Evolutionary conservation across 2,113 vertebrate genomes (phyloP).

Genomic region (Anolis carolinensis): DNA sequence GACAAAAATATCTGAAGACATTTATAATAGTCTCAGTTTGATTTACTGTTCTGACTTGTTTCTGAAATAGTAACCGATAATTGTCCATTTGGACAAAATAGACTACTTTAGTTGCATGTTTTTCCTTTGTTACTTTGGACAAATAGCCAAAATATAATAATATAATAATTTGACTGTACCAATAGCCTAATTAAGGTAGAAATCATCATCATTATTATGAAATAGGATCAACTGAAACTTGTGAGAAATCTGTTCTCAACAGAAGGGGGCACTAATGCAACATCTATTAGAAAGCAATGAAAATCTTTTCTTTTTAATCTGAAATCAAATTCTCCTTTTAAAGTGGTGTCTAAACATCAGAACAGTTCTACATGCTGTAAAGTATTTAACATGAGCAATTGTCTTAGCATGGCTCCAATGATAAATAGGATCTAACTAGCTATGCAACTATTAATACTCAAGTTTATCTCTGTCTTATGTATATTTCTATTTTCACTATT

Average conservation of each 20-base stretch:
- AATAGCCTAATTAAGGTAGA: background rate
- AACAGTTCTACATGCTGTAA: background rate
- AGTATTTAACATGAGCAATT: background rate
- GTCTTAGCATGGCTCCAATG: background rate
- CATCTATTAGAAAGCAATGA: background rate
- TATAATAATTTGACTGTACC: background rate
- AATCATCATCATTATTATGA: background rate
- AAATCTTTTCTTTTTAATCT: background rate
- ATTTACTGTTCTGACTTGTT: background rate
- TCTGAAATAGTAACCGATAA: background rate
- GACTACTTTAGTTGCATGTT: background rate
- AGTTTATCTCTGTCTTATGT: background rate
- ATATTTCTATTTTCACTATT: background rate
- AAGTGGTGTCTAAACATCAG: background rate
- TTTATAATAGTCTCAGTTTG: background rate
- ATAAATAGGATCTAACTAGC: background rate
- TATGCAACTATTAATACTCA: background rate
- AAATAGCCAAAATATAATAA: too few relatives aligned
- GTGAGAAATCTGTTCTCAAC: background rate
- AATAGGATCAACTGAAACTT: background rate
- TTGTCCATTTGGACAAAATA: background rate
- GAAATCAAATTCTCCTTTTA: background rate
- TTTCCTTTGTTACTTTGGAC: background rate
- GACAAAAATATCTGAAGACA: background rate
- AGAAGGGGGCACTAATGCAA: conserved; percentile 13